Evolutionary conservation across 2,113 vertebrate genomes (phyloP).

Genomic region (Pampusana beccarii): DNA sequence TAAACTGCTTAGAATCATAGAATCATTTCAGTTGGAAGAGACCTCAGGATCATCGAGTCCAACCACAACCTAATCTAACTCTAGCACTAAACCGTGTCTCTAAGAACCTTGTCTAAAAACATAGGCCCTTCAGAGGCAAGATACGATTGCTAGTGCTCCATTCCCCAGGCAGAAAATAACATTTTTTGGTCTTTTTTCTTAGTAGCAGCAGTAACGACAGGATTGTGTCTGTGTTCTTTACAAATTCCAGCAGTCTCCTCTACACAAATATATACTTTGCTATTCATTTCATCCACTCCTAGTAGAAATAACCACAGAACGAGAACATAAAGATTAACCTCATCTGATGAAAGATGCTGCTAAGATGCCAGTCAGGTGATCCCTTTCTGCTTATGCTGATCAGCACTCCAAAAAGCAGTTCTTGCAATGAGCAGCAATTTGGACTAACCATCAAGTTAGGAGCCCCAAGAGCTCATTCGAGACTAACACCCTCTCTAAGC

Average conservation of each 20-base stretch:
- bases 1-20: not conserved
- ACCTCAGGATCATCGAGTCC: no score
- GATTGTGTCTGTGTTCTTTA: not conserved
- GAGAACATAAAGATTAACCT: not conserved
- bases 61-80: no score
- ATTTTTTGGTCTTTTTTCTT: not conserved
- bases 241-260: not conserved
- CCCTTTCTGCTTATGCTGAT: not conserved
- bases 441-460: not conserved
- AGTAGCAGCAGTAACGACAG: not conserved
- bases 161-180: not conserved
- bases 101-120: not conserved
- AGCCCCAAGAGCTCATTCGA: not conserved
- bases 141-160: not conserved
- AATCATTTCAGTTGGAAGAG: no score
- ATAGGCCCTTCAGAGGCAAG: not conserved
- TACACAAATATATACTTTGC: not conserved
- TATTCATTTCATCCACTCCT: not conserved
- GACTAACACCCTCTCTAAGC: not conserved
- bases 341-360: not conserved
- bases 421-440: not conserved
- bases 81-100: no score
- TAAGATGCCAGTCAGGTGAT: not conserved
- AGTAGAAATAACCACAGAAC: not conserved
- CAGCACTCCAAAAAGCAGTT: not conserved